A percentile compares a stretch with the other conserved stretches of the same genome.
Conservation (phyloP, 2,113 vertebrate genomes). For the Prunella himalayana region DNA sequence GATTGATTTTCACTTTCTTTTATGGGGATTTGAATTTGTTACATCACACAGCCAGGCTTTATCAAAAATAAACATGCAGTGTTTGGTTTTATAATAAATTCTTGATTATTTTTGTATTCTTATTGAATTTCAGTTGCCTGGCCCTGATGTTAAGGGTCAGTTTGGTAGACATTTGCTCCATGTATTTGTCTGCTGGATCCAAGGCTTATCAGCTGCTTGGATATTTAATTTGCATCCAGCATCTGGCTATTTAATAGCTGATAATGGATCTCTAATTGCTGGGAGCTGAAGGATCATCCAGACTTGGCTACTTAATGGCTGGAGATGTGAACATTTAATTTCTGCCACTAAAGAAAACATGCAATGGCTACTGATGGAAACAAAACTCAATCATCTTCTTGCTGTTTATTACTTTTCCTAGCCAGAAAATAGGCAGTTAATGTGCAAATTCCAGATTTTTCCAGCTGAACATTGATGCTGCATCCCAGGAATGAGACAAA, state of each 20-base stretch:
- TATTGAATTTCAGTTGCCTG: neutral
- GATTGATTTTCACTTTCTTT: neutral
- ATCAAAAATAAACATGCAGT: neutral
- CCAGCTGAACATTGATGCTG: neutral
- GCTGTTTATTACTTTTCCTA: neutral
- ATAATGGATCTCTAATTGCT: neutral
- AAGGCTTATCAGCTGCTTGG: slow-evolving; percentile 9
- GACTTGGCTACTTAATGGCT: neutral
- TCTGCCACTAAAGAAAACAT: neutral
- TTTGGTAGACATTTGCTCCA: neutral
- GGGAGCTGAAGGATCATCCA: neutral
- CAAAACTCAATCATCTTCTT: neutral
- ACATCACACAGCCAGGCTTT: neutral
- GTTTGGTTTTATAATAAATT: neutral
- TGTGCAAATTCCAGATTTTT: neutral
- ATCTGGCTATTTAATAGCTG: neutral
- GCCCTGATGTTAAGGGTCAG: neutral
- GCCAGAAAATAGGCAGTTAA: neutral
- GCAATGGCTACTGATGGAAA: neutral
- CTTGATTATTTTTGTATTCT: neutral
- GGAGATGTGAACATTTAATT: neutral
- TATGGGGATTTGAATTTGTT: neutral
- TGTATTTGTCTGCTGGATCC: neutral
- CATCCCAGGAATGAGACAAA: neutral
- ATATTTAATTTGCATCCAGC: neutral